Evolutionary conservation across 1,140 invertebrate species (phyloP), one percentile per base, ranked within the genome.

Genomic region (Ladona fulva): DNA sequence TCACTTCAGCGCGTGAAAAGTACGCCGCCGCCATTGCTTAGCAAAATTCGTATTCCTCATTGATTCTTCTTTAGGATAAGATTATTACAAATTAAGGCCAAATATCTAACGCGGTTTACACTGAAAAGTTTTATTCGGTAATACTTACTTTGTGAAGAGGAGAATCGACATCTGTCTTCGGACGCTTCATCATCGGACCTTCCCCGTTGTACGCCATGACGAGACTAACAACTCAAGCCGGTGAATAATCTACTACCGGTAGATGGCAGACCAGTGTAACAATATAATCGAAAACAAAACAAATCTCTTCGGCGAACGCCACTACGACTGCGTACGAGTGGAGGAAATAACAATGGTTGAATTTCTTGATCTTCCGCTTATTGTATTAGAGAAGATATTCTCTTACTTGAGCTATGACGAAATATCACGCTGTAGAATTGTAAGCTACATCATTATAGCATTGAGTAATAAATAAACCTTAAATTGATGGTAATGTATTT

Each of bases 331-430:
- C 42, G 25, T 78, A 24, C 78, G 76, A 77, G 25, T 16, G 29
- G 0, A 12, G 25, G 66, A 24, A 77, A 59, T 79, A 75, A 75
- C 77, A 42, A 42, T 77, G 76, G 74, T 85, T 78, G 80, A 84
- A 25, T 80, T 88, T 66, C 82, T 87, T 42, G 82, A 89, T 80
- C 85, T 95, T 44, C 93, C 94, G 37, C 90, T 93, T 81, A 89
- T 93, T 79, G 90, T 94, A 44, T 80, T 96, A 11, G 93, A 95
- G 82, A 90, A 92, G 76, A 92, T 96, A 80, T 86, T 95, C 42
- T 92, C 91, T 37, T 91, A 90, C 86, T 86, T 95, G 42, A 85
- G 89, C 0, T 96, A 92, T 83, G 93, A 95, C 85, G 92, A 95
- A 87, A 91, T 95, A 76, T 91, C 93, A 78, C 91, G 89, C 85